Percentiles rank a stretch among this genome's conserved stretches.
phyloP scores from a whole-genome alignment of 2,888 invertebrate species.

The Caenorhabditis plicata region DNA sequence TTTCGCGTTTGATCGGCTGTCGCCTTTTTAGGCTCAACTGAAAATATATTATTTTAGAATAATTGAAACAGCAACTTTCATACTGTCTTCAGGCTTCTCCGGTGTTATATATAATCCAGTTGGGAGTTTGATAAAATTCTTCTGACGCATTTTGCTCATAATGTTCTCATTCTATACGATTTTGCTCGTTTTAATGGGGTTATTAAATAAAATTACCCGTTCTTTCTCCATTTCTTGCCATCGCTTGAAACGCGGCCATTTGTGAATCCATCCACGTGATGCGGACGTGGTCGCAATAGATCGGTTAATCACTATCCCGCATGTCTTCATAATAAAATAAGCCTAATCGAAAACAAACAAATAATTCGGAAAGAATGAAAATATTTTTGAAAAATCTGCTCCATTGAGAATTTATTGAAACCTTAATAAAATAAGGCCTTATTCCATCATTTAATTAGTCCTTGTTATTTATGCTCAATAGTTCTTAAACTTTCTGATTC shows the following conservation, averaged over 20 bases:
- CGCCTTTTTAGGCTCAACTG: conserved; percentile 58
- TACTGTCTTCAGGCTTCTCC: conserved; percentile 55
- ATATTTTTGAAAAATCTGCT: too few species aligned
- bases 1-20: conserved; percentile 54
- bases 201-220: conserved; percentile 5
- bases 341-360: too few species aligned
- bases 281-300: conserved; percentile 8
- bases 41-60: too few species aligned
- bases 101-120: conserved; percentile 59
- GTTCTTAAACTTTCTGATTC: too few species aligned
- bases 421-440: too few species aligned
- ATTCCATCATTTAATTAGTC: too few species aligned
- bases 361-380: too few species aligned
- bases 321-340: conserved; percentile 11
- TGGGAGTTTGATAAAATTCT: conserved; percentile 49
- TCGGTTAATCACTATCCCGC: conserved; percentile 4
- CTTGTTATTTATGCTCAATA: too few species aligned
- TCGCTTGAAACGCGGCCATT: conserved; percentile 40
- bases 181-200: background rate
- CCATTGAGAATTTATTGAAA: too few species aligned
- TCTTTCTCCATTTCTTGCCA: conserved; percentile 48
- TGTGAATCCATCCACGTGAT: conserved; percentile 28
- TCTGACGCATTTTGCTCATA: conserved; percentile 41
- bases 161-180: conserved; percentile 35
- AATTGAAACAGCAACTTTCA: conserved; percentile 2